Evolutionary conservation across 2,888 invertebrate species (phyloP).

Genomic region (Aradus depressus): DNA sequence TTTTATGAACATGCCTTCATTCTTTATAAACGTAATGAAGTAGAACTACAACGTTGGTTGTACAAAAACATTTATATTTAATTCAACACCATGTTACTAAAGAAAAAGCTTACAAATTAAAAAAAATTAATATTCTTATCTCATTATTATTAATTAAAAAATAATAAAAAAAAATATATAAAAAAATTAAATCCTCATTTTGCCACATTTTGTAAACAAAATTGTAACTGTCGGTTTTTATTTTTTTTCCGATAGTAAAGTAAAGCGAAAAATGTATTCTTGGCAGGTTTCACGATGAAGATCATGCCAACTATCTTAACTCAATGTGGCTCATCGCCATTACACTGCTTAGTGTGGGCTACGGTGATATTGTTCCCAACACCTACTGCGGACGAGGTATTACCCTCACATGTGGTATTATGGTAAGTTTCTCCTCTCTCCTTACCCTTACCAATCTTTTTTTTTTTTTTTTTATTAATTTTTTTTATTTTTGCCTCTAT

Average conservation of each 20-base stretch:
- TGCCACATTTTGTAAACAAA: too few species aligned
- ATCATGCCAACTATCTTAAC: constrained; percentile 96
- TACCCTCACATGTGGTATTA: constrained; percentile 97
- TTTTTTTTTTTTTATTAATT: neutral
- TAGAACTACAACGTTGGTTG: too few species aligned
- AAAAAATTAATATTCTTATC: too few species aligned
- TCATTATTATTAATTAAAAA: too few species aligned
- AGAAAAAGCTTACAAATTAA: too few species aligned
- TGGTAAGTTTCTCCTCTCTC: constrained; percentile 62
- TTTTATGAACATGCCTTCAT: too few species aligned
- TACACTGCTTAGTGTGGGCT: constrained; percentile 99
- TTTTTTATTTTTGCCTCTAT: too few species aligned
- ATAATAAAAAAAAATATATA: too few species aligned
- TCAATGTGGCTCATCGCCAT: constrained; percentile 99
- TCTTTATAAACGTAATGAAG: too few species aligned
- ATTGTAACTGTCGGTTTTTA: neutral
- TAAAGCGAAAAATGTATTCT: constrained; percentile 21
- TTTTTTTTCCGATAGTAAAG: neutral
- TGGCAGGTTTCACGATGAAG: constrained; percentile 90
- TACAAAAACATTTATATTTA: too few species aligned
- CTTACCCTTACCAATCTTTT: neutral
- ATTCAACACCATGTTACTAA: too few species aligned
- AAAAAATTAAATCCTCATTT: too few species aligned
- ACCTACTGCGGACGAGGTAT: constrained; percentile 99
- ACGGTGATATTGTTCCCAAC: constrained; percentile 99